Evolutionary conservation across 2,888 invertebrate genomes (phyloP), one percentile per base, ranked within the genome.

Genomic region (Meliscaeva auricollis): DNA sequence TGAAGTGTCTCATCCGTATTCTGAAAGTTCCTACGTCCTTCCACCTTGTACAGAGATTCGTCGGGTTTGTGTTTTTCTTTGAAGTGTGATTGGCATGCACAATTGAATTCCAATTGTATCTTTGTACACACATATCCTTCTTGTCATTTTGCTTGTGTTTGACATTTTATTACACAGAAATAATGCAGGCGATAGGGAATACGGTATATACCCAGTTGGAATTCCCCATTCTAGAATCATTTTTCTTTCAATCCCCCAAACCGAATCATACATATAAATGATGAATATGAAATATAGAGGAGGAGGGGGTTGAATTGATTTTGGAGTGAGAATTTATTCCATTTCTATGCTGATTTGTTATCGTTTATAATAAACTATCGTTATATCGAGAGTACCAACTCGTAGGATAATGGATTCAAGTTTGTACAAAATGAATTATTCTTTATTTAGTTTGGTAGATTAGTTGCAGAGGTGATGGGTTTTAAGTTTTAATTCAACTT

Each of bases 81-180:
- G 70, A 70, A 73, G 73, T 78, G 78, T 83, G 78, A 78, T 78
- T 68, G 46, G 83, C 68, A 74, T 74, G 73, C 73, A 83, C 68
- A 78, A 83, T 83, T 83, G 83, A 78, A 73, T 78, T 56, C 66
- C 46, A 46, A 46, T 58, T 52, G 70, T 60, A 73, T 82, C 72
- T 82, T 60, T 54, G 30, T 54, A 15, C 30, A 26, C 26, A 26
- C 26, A 4, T 26, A 26, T 68, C 82, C 48, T 77, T 83, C 48
- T 77, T 77, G 72, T 62, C 82, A 46, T 58, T 66, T 76, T 76
- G 70, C 64, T 44, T 70, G 56, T 76, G 38, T 70, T 54, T 20
- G 50, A 52, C 60, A n/a, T 75, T 69, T 80, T 69, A 62, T 75
- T 70, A 48, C 69, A 70, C 35, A 9, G 22, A 62, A 52, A 62